phyloP scores from a whole-genome alignment of 2,888 invertebrate genomes.

The Eueremaeus valkanovi region DNA sequence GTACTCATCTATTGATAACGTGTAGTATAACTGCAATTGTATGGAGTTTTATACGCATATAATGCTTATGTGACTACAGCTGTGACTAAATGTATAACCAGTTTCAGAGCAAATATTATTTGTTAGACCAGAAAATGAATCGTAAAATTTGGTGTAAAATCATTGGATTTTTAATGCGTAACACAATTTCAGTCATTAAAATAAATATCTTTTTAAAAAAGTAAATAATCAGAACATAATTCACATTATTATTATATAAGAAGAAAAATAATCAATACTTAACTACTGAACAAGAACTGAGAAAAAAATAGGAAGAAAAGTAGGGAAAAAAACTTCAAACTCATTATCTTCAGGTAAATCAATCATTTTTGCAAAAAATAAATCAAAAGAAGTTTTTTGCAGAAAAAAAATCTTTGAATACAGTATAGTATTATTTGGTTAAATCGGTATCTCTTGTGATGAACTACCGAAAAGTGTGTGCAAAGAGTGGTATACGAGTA shows the following conservation, averaged over 20 bases:
- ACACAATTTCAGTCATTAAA: not conserved
- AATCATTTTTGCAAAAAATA: slow-evolving; percentile 7
- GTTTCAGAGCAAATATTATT: not conserved
- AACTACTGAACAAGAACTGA: not conserved
- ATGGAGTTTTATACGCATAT: not conserved
- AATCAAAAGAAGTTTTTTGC: not conserved
- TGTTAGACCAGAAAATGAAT: slow-evolving; percentile 4
- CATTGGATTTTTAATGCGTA: not conserved
- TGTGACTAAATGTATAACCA: not conserved
- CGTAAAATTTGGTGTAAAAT: not conserved
- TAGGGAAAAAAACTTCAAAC: too few relatives aligned
- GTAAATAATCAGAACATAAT: not conserved
- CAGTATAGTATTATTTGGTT: not conserved
- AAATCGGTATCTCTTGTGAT: not conserved
- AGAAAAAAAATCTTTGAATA: too few relatives aligned
- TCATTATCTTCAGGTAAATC: not conserved
- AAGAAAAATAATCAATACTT: not conserved
- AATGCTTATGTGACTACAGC: not conserved
- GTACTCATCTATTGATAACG: slow-evolving; percentile 2
- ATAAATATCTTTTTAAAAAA: not conserved
- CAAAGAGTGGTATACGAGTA: not conserved
- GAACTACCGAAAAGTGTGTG: not conserved
- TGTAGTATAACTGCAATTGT: not conserved
- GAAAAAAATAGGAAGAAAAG: too few relatives aligned
- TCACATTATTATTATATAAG: not conserved